phyloP scores from a whole-genome alignment of 2,113 vertebrate species.

The Megaleporinus macrocephalus region DNA sequence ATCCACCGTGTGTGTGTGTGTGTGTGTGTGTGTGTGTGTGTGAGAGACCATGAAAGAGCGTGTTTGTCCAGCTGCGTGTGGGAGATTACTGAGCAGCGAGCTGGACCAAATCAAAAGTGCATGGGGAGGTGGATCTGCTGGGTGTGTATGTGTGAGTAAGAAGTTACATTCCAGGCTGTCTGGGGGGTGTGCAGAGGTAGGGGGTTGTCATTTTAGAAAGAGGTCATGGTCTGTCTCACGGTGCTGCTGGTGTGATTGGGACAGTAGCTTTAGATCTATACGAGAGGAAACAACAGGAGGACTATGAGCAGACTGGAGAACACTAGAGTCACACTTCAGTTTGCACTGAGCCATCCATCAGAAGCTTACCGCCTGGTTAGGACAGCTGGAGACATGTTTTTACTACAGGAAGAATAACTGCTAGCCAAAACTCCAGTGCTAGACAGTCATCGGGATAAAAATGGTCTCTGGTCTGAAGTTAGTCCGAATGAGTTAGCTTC shows the following conservation, averaged over 20 bases:
- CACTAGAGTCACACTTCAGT: not conserved
- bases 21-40: conserved; percentile 19
- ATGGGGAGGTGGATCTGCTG: conserved; percentile 25
- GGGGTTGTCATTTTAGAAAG: conserved; percentile 63
- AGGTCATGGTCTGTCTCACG: conserved; percentile 52
- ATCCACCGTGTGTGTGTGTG: not conserved
- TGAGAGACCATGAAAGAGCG: conserved; percentile 40
- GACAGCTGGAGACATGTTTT: not conserved
- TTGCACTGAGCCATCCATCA: not conserved
- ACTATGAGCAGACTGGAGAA: conserved; percentile 16
- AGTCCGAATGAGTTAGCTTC: no score
- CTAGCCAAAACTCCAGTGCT: not conserved
- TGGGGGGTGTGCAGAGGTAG: conserved; percentile 58
- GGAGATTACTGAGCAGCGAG: conserved; percentile 50
- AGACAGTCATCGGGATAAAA: no score
- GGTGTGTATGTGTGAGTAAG: conserved; percentile 22
- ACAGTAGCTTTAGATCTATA: conserved; percentile 63
- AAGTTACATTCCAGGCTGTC: conserved; percentile 70
- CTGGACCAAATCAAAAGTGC: conserved; percentile 52
- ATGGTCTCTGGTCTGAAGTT: not conserved
- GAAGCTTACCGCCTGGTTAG: not conserved
- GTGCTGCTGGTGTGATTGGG: conserved; percentile 52
- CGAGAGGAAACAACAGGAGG: conserved; percentile 65
- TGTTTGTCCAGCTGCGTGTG: conserved; percentile 50
- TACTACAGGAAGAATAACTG: not conserved